These are phyloP conservation scores for Poecilia gillii DNA, from an alignment of 2,797 vertebrate genomes.

Conservation along the genomic window DNA sequence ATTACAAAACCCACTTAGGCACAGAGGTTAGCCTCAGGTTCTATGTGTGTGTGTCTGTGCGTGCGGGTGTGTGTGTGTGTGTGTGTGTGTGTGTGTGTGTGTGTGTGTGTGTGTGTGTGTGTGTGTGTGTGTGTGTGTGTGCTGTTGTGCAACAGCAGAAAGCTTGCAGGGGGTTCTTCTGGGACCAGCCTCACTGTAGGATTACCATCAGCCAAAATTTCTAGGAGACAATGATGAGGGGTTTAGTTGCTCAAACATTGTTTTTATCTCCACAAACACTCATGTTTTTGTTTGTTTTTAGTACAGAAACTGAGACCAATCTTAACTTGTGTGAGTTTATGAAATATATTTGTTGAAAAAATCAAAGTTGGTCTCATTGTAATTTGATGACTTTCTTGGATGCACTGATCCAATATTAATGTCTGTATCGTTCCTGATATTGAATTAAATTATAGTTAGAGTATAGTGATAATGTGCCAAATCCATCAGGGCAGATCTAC, in stretches of 20 bases:
- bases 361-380: neutral
- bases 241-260: constrained; percentile 51
- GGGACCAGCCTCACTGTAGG: constrained; percentile 33
- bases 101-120: neutral
- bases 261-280: constrained; percentile 48
- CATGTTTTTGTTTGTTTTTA: constrained; percentile 37
- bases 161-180: constrained; percentile 32
- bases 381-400: constrained; percentile 13
- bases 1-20: constrained; percentile 53
- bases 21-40: constrained; percentile 53
- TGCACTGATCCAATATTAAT: too few species aligned
- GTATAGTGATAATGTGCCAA: too few species aligned
- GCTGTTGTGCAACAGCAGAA: constrained; percentile 59
- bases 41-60: constrained; percentile 17
- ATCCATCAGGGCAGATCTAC: too few species aligned
- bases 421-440: too few species aligned
- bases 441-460: too few species aligned
- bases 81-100: too few species aligned
- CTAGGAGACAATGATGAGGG: constrained; percentile 30
- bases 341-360: constrained; percentile 38
- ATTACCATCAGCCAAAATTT: constrained; percentile 44
- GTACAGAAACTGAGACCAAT: constrained; percentile 25
- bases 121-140: constrained; percentile 26
- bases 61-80: too few species aligned
- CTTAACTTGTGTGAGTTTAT: constrained; percentile 22